phyloP scores from a whole-genome alignment of 1,140 invertebrate species.

The Calliopsis andreniformis region DNA sequence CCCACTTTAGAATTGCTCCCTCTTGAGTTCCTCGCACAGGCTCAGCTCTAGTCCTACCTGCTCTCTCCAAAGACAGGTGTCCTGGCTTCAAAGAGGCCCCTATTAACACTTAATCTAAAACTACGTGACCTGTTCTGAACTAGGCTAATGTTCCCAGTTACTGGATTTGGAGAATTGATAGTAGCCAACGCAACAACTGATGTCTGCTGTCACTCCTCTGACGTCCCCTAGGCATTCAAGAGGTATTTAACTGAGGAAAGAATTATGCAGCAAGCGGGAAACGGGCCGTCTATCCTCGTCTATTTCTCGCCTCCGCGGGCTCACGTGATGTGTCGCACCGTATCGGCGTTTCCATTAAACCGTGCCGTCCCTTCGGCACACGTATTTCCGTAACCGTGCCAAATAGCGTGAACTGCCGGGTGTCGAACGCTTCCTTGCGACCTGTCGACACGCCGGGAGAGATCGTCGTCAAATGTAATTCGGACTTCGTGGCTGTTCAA shows the following conservation, averaged over 20 bases:
- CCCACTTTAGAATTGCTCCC: no score
- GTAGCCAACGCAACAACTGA: no score
- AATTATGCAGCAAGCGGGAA: constrained; percentile 6
- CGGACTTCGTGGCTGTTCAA: background rate
- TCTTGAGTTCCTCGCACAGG: no score
- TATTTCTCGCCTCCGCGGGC: background rate
- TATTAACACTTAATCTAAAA: no score
- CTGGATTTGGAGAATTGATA: no score
- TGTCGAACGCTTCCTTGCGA: constrained; percentile 41
- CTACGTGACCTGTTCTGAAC: no score
- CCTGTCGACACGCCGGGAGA: constrained; percentile 14
- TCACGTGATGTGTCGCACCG: background rate
- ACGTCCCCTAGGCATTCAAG: background rate
- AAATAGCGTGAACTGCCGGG: constrained; percentile 43
- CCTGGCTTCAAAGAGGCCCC: no score
- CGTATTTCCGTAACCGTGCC: constrained; percentile 45
- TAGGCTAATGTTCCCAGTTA: no score
- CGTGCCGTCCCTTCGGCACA: constrained; percentile 31
- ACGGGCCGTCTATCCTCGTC: background rate
- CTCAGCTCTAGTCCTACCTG: no score
- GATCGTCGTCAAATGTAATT: constrained; percentile 28
- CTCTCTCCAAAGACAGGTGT: no score
- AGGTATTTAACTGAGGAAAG: background rate
- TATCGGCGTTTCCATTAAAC: constrained; percentile 60
- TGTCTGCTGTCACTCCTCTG: no score